Evolutionary conservation across 2,888 invertebrate species (phyloP), one percentile per base, ranked within the genome.

Genomic region (Buathra laborator): DNA sequence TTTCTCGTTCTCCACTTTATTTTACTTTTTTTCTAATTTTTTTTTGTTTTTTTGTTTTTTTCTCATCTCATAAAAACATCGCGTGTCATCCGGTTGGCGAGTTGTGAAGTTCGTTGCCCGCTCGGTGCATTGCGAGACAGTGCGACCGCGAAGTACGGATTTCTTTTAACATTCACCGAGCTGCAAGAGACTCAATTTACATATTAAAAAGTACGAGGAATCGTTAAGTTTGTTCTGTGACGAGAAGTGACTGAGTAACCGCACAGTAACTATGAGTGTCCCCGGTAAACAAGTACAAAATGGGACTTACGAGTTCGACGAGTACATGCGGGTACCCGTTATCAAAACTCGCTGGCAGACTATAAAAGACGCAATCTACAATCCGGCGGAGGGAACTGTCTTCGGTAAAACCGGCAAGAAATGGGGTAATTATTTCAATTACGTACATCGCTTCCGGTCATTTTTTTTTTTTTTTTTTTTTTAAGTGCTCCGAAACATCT

Each of bases 361-460:
- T 51, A 75, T 94, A 59, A 87, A 86, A 72, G 90, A 92, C 53
- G 90, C 82, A n/a, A 44, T 95, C 19, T 95, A 95, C 90, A 95
- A 97, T 88, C 94, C 95, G 0, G 94, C 95, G 72, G 95, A 96
- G 46, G 95, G 96, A 59, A 96, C 95, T 24, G 94, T 96, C 83
- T 92, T 96, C 84, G 96, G 96, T 2, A 94, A 96, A 72, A 95
- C 96, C 66, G 94, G 94, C 19, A 93, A 94, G 84, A 94, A 96
- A 93, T 97, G 97, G 97, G 96, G 97, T 97, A 94, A 96, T 87
- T 80, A 71, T 74, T 74, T 19, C 29, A 10, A 62, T 62, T 16
- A 32, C 32, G 16, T 9, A 7, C 59, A 62, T 7, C 37, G 10
- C 10, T 3, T 29, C 32, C 46, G 29, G 7, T 59, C 24, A 12